Percentiles rank a stretch among this genome's conserved stretches.
phyloP scores from a whole-genome alignment of 2,888 invertebrate species.

The Phaedon cochleariae region DNA sequence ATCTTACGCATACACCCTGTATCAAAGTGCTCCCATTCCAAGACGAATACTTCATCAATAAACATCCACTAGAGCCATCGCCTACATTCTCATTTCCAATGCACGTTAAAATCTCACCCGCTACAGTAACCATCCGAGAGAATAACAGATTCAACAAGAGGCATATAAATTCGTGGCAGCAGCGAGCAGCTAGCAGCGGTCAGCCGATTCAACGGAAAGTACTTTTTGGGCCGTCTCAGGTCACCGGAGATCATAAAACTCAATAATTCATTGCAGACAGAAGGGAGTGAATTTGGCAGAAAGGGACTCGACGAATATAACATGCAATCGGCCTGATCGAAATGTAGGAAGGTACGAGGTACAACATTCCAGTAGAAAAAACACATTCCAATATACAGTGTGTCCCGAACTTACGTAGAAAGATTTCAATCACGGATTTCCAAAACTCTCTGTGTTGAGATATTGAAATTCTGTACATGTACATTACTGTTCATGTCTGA shows the following conservation, averaged over 20 bases:
- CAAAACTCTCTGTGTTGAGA: no score
- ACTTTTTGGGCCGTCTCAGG: constrained; percentile 23
- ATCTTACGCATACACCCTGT: no score
- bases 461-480: no score
- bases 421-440: no score
- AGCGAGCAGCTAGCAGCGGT: constrained; percentile 22
- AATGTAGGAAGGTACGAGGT: no score
- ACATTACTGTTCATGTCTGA: no score
- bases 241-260: constrained; percentile 15
- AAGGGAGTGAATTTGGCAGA: background rate
- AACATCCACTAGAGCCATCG: background rate
- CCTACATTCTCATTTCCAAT: background rate
- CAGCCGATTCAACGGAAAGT: constrained; percentile 29
- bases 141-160: constrained; percentile 32
- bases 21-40: background rate
- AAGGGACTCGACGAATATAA: background rate
- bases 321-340: no score
- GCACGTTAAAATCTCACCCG: background rate
- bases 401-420: no score
- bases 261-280: constrained; percentile 8
- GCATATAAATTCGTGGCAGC: constrained; percentile 24
- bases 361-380: no score
- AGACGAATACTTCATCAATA: background rate
- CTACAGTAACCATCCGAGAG: constrained; percentile 7
- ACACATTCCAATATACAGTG: no score